These are phyloP conservation scores for Coccyzus lansbergi DNA, from an alignment of 2,797 vertebrate species.

Conservation along the genomic window DNA sequence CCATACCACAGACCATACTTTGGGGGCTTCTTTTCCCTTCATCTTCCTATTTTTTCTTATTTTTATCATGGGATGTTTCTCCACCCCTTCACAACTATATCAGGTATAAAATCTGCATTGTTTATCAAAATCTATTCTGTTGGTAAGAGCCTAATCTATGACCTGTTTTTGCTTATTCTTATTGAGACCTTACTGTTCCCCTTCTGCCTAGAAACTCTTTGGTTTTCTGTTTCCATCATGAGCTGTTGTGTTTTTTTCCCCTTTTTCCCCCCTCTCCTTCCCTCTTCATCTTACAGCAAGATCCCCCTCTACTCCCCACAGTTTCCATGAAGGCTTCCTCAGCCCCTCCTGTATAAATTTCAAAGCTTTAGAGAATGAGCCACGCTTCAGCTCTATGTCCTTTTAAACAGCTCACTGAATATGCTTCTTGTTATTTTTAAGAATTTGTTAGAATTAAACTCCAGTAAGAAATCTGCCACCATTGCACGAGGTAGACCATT, in stretches of 20 bases:
- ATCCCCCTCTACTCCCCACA: neutral
- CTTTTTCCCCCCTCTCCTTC: neutral
- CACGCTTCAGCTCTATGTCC: neutral
- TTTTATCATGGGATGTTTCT: neutral
- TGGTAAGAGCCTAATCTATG: neutral
- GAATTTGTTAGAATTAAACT: constrained; percentile 64
- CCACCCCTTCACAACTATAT: neutral
- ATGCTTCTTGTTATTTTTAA: constrained; percentile 67
- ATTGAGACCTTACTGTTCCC: neutral
- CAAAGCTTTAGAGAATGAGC: constrained; percentile 19
- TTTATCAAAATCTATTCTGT: neutral
- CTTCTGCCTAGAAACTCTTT: neutral
- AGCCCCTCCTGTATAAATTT: neutral
- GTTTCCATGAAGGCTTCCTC: neutral
- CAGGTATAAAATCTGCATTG: neutral
- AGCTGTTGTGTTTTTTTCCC: neutral
- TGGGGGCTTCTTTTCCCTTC: neutral
- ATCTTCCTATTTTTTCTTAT: neutral
- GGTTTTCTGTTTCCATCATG: neutral
- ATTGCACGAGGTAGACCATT: constrained; percentile 41
- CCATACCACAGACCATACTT: neutral
- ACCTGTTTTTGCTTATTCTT: neutral
- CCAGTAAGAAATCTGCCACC: constrained; percentile 65
- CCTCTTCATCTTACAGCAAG: neutral
- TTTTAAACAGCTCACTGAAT: constrained; percentile 3